These are phyloP conservation scores for Ypsolopha sequella DNA, from an alignment of 2,888 invertebrate genomes.

Conservation along the genomic window DNA sequence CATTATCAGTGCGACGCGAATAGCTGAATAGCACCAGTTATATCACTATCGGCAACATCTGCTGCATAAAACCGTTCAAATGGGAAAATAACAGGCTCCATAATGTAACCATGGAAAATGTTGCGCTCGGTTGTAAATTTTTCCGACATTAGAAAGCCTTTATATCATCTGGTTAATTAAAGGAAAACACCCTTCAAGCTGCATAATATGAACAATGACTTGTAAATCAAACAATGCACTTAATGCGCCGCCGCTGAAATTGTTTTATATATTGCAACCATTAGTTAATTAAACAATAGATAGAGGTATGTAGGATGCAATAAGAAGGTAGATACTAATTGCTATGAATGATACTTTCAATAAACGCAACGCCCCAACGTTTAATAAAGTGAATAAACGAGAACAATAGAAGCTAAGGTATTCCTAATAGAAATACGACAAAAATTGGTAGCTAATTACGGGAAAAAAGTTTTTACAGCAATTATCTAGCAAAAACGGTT, in stretches of 20 bases:
- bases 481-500: slow-evolving; percentile 29
- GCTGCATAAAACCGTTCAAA: slow-evolving; percentile 61
- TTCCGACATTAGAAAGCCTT: slow-evolving; percentile 54
- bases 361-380: no score
- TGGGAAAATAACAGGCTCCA: slow-evolving; percentile 66
- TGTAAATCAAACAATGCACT: slow-evolving; percentile 19
- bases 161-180: slow-evolving; percentile 30
- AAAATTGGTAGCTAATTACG: slow-evolving; percentile 29
- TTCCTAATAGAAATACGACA: slow-evolving; percentile 3
- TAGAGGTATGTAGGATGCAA: not conserved
- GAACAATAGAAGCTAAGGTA: not conserved
- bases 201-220: slow-evolving; percentile 24
- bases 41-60: slow-evolving; percentile 53
- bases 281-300: not conserved
- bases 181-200: slow-evolving; percentile 29
- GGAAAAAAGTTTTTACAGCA: slow-evolving; percentile 28
- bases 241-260: not conserved
- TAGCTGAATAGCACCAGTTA: slow-evolving; percentile 29
- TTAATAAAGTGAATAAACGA: not conserved
- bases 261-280: not conserved
- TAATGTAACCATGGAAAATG: slow-evolving; percentile 58
- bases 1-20: slow-evolving; percentile 9
- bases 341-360: not conserved
- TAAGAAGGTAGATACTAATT: not conserved
- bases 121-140: slow-evolving; percentile 33